Evolutionary conservation across 2,888 invertebrate genomes (phyloP), one percentile per base, ranked within the genome.

Genomic region (Sminthurides aquaticus): DNA sequence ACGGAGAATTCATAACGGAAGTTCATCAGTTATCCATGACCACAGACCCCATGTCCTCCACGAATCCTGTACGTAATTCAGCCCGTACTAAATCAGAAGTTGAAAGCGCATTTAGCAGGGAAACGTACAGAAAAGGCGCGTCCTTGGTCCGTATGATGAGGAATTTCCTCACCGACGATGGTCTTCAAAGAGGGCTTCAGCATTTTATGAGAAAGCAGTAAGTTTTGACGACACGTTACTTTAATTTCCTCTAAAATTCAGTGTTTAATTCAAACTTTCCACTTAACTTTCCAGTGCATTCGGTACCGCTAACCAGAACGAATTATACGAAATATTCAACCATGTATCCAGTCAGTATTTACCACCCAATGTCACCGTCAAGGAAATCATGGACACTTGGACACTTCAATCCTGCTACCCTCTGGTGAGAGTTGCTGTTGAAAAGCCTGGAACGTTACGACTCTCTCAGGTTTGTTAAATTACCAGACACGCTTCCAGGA

Each of bases 331-430:
- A 34, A 56, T 48, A 18, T 58, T 72, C 24, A 68, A 69, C 62
- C 62, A 60, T 27, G 67, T 57, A 11, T 34, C 66, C 15, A 60
- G 65, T 22, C 49, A 57, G 18, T 24, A 66, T 2, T 20, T 59
- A 24, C 64, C 67, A 15, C 2, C 55, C 3, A 29, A 49, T 1
- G 59, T 71, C 1, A 54, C 66, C 1, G 71, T 76, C 2, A 71
- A 75, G 62, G 68, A 69, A 27, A 78, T 81, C 55, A 79, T 80
- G 75, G 77, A 78, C 63, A 77, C 78, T n/a, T 81, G 80, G 80
- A 80, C 79, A 2, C 74, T 77, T 29, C 79, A 80, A 70, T 76
- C 76, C 60, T 77, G 77, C 15, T 77, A 72, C 70, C 79, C 78
- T 3, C 69, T 78, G 1, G 66, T 78, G 8, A 75, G 68, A 18